These are phyloP conservation scores for Cylas formicarius DNA, from an alignment of 1,140 invertebrate species.

Conservation along the genomic window DNA sequence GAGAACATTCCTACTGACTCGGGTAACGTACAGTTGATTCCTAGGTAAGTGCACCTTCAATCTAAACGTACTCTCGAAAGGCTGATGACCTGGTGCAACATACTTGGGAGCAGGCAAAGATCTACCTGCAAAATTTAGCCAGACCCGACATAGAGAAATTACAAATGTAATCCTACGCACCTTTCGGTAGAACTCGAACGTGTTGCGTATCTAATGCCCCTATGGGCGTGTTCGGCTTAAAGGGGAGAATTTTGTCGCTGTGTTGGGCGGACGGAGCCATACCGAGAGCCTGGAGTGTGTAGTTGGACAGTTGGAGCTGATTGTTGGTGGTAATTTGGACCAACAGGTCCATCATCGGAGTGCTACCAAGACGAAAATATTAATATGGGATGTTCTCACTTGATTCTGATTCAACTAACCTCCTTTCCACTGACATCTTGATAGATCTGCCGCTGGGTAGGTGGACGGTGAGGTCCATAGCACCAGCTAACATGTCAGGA, in stretches of 20 bases:
- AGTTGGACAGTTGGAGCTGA: conserved; percentile 63
- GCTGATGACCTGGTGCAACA: conserved; percentile 44
- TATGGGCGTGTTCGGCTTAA: conserved; percentile 75
- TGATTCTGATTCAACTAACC: conserved; percentile 45
- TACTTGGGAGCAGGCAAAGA: conserved; percentile 27
- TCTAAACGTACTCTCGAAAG: conserved; percentile 69
- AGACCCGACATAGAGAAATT: conserved; percentile 13
- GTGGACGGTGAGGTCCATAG: conserved; percentile 65
- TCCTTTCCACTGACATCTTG: conserved; percentile 60
- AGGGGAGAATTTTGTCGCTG: conserved; percentile 55
- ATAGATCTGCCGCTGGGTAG: conserved; percentile 57
- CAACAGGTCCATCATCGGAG: conserved; percentile 76
- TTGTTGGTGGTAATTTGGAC: conserved; percentile 68
- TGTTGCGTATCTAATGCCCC: conserved; percentile 55
- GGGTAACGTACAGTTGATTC: conserved; percentile 71
- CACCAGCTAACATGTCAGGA: conserved; percentile 66
- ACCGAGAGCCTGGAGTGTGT: conserved; percentile 62
- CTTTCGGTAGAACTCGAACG: conserved; percentile 40
- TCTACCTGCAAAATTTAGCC: conserved; percentile 25
- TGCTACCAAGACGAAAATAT: conserved; percentile 56
- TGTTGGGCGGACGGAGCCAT: conserved; percentile 39
- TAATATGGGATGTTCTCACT: background rate
- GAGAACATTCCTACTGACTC: conserved; percentile 60
- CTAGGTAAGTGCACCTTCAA: conserved; percentile 75
- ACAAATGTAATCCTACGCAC: too few species aligned